Evolutionary conservation across 2,113 vertebrate genomes (phyloP), one percentile per base, ranked within the genome.

Genomic region (Leiothrix lutea): DNA sequence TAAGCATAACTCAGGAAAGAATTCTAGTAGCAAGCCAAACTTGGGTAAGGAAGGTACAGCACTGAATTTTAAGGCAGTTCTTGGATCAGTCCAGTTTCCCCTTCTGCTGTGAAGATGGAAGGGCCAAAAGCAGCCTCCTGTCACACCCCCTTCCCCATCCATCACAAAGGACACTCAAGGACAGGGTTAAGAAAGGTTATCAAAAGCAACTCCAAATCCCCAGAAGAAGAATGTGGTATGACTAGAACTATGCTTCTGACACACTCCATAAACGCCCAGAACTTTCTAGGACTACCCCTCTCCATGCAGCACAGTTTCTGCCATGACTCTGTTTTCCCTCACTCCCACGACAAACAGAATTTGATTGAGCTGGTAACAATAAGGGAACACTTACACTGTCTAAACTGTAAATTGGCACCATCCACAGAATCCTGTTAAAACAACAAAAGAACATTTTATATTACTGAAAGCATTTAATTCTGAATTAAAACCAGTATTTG

Each of bases 361-460:
- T 53, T 86, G 44, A 80, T 40, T 24, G 36, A 91, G 45, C 80
- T 94, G 56, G 45, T 58, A 95, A 94, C 53, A 95, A 72, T 42
- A 86, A 96, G 56, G 90, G 69, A 93, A 94, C 26, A 99, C 99
- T 99, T 98, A 99, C 99, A 95, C 99, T 99, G 97, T 99, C 99
- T 97, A 99, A 98, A 96, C 99, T 99, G 98, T 99, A 99, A 97
- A 99, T 99, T 26, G 99, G 99, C 85, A 99, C 99, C 99, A 99
- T 99, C 99, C 99, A 99, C 83, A 99, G 98, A 97, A 99, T 99
- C 96, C 99, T 99, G 96, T 97, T 67, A 80, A 42, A 83, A 94
- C 81, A 95, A 88, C 38, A 97, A 94, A 97, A 88, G 82, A 84
- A 96, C 11, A 92, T 94, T 95, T 58, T 81, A 75, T 84, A 58